Percentiles rank a stretch among this genome's conserved stretches.
phyloP scores from a whole-genome alignment of 2,113 vertebrate species.

The Haemorhous mexicanus region DNA sequence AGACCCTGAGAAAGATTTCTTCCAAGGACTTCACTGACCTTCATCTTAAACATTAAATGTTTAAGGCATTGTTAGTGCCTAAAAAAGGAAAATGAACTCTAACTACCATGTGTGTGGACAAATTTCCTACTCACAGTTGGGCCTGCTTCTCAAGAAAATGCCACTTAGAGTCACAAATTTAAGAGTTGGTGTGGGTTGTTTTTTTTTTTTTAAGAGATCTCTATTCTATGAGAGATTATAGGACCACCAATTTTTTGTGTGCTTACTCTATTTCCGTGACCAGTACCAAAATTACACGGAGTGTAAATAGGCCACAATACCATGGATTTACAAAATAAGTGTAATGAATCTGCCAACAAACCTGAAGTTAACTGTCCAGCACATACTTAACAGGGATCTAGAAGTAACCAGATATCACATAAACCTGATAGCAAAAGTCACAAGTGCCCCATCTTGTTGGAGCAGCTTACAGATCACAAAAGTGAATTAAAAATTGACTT shows the following conservation, averaged over 20 bases:
- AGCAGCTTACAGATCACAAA: neutral
- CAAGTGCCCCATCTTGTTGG: neutral
- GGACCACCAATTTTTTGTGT: neutral
- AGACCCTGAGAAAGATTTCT: neutral
- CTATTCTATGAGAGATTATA: neutral
- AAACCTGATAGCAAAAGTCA: neutral
- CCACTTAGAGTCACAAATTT: neutral
- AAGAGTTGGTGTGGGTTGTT: neutral
- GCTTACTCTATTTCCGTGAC: neutral
- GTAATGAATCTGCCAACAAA: neutral
- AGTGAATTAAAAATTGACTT: neutral
- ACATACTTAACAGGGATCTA: neutral
- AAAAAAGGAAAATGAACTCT: neutral
- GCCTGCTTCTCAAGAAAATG: neutral
- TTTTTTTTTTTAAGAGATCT: neutral
- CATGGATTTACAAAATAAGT: neutral
- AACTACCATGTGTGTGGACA: neutral
- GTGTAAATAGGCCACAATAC: neutral
- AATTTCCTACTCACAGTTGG: neutral
- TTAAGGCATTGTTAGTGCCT: neutral
- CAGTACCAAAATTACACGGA: neutral
- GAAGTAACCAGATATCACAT: neutral
- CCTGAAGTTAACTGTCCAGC: neutral
- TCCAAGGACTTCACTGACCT: neutral
- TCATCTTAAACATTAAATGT: neutral